These are phyloP conservation scores for Coregonus clupeaformis DNA, from an alignment of 2,113 vertebrate species.

Conservation along the genomic window DNA sequence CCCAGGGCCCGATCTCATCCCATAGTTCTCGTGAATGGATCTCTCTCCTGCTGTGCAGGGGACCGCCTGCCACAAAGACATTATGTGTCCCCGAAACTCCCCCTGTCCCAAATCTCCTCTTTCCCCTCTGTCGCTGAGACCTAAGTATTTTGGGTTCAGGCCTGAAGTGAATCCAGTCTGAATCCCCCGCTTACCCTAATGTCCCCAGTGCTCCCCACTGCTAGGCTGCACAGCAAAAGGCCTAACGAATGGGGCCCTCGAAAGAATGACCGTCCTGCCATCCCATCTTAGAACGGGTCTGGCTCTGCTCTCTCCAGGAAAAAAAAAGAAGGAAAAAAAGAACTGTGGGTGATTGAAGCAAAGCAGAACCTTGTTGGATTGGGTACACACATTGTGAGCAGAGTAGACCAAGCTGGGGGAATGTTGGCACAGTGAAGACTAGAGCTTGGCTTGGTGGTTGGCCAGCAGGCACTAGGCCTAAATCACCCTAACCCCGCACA, in stretches of 20 bases:
- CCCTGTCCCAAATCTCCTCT: no score
- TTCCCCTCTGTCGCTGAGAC: slow-evolving; percentile 39
- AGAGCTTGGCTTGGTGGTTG: no score
- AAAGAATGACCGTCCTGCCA: not conserved
- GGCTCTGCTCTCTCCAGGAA: not conserved
- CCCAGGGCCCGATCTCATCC: not conserved
- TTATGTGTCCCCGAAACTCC: slow-evolving; percentile 24
- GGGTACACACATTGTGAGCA: slow-evolving; percentile 9
- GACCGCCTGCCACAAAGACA: slow-evolving; percentile 34
- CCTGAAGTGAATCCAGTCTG: not conserved
- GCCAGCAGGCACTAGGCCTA: not conserved
- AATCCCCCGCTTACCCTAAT: slow-evolving; percentile 1
- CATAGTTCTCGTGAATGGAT: not conserved
- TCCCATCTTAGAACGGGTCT: not conserved
- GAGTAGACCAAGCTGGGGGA: not conserved
- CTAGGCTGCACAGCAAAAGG: not conserved
- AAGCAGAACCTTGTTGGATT: not conserved
- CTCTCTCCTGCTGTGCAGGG: not conserved
- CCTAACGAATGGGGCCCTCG: not conserved
- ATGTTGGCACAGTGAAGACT: not conserved
- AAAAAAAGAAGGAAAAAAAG: not conserved
- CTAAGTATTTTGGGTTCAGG: slow-evolving; percentile 41
- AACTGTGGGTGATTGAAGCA: not conserved
- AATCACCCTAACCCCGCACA: no score
- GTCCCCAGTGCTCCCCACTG: not conserved